phyloP scores from a whole-genome alignment of 2,888 invertebrate genomes.

The Drosophila quinaria region DNA sequence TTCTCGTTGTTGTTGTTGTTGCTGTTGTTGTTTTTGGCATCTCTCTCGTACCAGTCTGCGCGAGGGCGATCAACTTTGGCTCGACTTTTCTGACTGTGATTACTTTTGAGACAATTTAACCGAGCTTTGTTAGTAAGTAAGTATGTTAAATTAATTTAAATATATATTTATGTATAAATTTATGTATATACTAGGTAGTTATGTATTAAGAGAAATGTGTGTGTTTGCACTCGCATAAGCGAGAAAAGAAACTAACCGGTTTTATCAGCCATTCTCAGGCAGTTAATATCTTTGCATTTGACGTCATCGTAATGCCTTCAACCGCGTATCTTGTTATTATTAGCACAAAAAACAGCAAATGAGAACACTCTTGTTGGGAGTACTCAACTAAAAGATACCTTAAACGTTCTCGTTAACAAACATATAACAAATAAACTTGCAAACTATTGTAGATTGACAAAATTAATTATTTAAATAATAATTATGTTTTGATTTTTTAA shows the following conservation, averaged over 20 bases:
- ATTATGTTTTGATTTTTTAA: no score
- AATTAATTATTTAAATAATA: not conserved
- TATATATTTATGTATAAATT: not conserved
- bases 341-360: conserved; percentile 8
- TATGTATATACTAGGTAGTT: conserved; percentile 1
- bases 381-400: conserved; percentile 1
- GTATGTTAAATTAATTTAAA: conserved; percentile 27
- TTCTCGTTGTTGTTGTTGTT: conserved; percentile 19
- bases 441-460: not conserved
- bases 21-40: conserved; percentile 37
- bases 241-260: conserved; percentile 59
- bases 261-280: conserved; percentile 42
- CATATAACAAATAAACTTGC: not conserved
- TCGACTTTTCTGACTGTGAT: conserved; percentile 48
- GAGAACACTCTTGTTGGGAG: not conserved
- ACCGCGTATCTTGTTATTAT: conserved; percentile 26
- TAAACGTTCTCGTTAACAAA: not conserved
- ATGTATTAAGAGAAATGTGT: conserved; percentile 1
- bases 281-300: conserved; percentile 46
- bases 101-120: conserved; percentile 55
- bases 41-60: conserved; percentile 70
- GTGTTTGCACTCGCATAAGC: not conserved
- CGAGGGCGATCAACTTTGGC: conserved; percentile 80
- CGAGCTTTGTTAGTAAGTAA: conserved; percentile 28
- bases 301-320: conserved; percentile 44